A percentile compares a stretch with the other conserved stretches of the same genome.
phyloP scores from a whole-genome alignment of 2,888 invertebrate genomes.

The Eupelmus urozonus region DNA sequence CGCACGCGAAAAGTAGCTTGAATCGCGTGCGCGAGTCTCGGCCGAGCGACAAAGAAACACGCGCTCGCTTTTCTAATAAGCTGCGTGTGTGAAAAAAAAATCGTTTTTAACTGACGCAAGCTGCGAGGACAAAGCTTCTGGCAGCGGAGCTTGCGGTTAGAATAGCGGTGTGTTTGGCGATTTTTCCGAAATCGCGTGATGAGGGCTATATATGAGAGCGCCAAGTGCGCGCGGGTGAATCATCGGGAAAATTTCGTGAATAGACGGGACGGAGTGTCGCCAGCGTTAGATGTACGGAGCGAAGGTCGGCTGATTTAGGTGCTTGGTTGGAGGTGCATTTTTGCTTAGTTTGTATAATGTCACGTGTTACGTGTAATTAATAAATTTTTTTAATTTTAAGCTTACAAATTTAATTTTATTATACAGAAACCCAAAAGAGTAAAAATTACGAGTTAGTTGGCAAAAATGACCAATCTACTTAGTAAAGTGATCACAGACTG shows the following conservation, averaged over 20 bases:
- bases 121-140: background rate
- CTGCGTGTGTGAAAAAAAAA: background rate
- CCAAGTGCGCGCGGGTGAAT: conserved; percentile 9
- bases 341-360: no score
- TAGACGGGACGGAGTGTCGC: no score
- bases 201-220: background rate
- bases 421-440: no score
- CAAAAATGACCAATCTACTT: no score
- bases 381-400: no score
- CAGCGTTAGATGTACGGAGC: no score
- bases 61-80: conserved; percentile 21
- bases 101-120: conserved; percentile 39
- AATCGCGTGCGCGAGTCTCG: conserved; percentile 27
- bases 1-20: background rate
- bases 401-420: no score
- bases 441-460: no score
- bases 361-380: no score
- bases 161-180: background rate
- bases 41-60: conserved; percentile 34
- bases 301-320: no score
- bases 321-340: no score
- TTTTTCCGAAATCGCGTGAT: conserved; percentile 32
- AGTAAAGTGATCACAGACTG: no score
- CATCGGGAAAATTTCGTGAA: conserved; percentile 52
- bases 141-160: conserved; percentile 4